Evolutionary conservation across 2,113 vertebrate species (phyloP).

Genomic region (Gavialis gangeticus): DNA sequence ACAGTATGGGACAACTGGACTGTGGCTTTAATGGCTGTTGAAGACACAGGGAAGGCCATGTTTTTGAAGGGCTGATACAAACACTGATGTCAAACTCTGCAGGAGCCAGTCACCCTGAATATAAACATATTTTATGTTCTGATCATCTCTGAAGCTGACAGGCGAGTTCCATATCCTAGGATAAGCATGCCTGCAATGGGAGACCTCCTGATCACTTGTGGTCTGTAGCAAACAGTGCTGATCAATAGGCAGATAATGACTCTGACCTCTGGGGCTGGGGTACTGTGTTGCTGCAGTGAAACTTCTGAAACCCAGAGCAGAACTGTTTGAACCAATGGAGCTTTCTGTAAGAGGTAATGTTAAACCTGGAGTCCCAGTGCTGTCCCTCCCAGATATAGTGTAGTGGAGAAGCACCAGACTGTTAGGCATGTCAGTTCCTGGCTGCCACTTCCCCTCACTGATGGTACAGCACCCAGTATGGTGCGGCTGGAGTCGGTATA

Average conservation of each 20-base stretch:
- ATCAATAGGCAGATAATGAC: no score
- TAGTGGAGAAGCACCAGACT: no score
- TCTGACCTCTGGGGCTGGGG: background rate
- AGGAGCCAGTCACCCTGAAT: background rate
- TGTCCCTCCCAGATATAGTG: no score
- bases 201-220: background rate
- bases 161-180: background rate
- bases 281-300: background rate
- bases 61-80: background rate
- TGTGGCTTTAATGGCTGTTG: background rate
- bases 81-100: background rate
- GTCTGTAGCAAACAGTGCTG: no score
- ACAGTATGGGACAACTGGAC: no score
- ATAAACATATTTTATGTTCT: background rate
- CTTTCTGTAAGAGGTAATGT: background rate
- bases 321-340: background rate
- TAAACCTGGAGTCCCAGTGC: background rate
- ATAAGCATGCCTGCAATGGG: background rate
- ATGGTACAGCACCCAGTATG: background rate
- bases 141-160: no score
- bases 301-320: background rate
- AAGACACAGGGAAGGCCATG: rapidly evolving
- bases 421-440: no score
- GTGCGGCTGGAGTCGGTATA: no score
- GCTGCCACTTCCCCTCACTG: background rate